phyloP scores from a whole-genome alignment of 2,797 vertebrate species.

The Petrocephalus sullivani region DNA sequence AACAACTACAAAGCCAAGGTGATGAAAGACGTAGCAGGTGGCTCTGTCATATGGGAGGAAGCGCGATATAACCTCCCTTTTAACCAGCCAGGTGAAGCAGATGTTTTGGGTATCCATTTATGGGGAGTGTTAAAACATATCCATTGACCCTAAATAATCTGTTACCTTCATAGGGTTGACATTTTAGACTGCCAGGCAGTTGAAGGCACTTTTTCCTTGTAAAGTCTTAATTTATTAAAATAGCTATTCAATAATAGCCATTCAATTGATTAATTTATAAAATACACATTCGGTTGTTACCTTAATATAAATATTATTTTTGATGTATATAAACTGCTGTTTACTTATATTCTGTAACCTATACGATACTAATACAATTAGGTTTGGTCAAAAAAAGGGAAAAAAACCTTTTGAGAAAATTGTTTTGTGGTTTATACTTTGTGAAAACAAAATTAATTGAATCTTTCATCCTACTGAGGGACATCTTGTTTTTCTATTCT shows the following conservation, averaged over 20 bases:
- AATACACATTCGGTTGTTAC: background rate
- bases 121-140: background rate
- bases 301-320: background rate
- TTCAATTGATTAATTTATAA: background rate
- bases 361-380: too few relatives aligned
- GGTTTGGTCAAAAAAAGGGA: too few relatives aligned
- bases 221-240: background rate
- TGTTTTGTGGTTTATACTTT: background rate
- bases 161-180: background rate
- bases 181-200: background rate
- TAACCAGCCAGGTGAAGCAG: constrained; percentile 23
- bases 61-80: background rate
- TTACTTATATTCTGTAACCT: background rate
- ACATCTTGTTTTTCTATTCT: background rate
- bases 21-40: constrained; percentile 13
- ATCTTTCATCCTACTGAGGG: background rate
- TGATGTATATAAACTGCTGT: background rate
- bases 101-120: constrained; percentile 14
- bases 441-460: background rate
- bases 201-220: background rate
- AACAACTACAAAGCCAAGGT: background rate
- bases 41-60: background rate
- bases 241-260: background rate
- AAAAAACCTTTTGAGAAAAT: background rate
- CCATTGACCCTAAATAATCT: constrained; percentile 15